Conservation (phyloP, 2,113 vertebrate genomes). For the Engystomops pustulosus region DNA sequence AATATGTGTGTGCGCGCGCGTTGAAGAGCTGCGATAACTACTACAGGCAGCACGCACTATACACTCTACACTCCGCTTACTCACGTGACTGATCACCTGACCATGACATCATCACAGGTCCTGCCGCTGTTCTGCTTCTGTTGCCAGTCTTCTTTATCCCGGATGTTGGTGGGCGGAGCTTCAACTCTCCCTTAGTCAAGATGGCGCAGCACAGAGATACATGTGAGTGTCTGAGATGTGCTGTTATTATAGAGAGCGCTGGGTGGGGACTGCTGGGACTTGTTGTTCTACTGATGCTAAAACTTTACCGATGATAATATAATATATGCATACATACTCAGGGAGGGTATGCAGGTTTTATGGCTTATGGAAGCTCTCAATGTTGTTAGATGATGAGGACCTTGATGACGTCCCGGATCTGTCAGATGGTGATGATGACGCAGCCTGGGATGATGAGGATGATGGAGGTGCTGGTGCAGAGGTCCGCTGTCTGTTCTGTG, state of each 20-base stretch:
- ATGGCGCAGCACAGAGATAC: neutral
- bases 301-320: no score
- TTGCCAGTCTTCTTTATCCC: neutral
- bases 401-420: slow-evolving; percentile 74
- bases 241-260: no score
- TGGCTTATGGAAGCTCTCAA: no score
- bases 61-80: neutral
- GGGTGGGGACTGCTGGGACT: neutral
- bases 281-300: neutral
- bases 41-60: no score
- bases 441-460: slow-evolving; percentile 76
- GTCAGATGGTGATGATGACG: slow-evolving; percentile 79
- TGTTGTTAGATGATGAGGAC: slow-evolving; percentile 49
- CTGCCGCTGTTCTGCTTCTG: neutral
- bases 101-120: neutral
- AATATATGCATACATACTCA: no score
- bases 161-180: slow-evolving; percentile 3
- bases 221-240: slow-evolving; percentile 10
- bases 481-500: slow-evolving; percentile 87
- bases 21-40: no score
- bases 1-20: no score
- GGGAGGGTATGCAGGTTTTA: no score
- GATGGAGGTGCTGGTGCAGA: slow-evolving; percentile 33
- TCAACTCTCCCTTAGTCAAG: neutral
- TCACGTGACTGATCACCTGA: neutral